Base-by-base conservation (phyloP, 2,113 vertebrate species). In the Hypomesus transpacificus region DNA sequence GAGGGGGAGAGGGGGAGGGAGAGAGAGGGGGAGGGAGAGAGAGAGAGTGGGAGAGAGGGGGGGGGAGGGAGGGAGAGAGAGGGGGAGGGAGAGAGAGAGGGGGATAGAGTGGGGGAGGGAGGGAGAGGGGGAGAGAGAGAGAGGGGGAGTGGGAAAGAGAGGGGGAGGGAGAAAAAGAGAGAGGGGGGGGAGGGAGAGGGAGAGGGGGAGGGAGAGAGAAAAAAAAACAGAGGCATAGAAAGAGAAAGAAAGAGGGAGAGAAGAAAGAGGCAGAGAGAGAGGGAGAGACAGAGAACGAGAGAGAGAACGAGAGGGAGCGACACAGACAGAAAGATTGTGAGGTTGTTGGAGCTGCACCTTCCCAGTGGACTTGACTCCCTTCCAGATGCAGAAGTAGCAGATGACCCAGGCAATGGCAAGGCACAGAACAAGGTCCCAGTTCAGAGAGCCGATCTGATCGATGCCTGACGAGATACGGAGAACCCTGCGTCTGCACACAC, bases 301-400 rank as follows among this genome's bases (percentile, higher is more conserved):
- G 24, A 60, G 39, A 46, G 39, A 46, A 8, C 4, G 31, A 8
- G 39, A 46, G 39, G 2, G 39, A 46, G 39, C 39, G 7, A 13
- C 39, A 13, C 1, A 34, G 39, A 46, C 2, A 13, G 39, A 46
- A 9, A 13, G 61, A 34, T 18, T 34, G 61, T 63, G 18, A 17
- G 22, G 11, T 20, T 39, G 18, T 20, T 34, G 28, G 31, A 17
- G 24, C 5, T 1, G 80, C 51, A 98, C 96, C 94, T 98, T 99
- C 76, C 97, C 96, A 0, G 95, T 96, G 69, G 95, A 97, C 81
- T 97, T 98, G 87, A 98, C 95, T 1, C 96, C 96, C 81, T 98
- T 98, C 96, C 96, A 98, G 68, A 98, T 96, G 86, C 96, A 99
- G 88, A 98, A 98, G 89, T 98, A 99, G 26, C 96, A 98, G 75